Percentiles rank a stretch among this genome's conserved stretches.
Evolutionary conservation across 2,888 invertebrate species (phyloP).

Genomic region (Mayetiola destructor): DNA sequence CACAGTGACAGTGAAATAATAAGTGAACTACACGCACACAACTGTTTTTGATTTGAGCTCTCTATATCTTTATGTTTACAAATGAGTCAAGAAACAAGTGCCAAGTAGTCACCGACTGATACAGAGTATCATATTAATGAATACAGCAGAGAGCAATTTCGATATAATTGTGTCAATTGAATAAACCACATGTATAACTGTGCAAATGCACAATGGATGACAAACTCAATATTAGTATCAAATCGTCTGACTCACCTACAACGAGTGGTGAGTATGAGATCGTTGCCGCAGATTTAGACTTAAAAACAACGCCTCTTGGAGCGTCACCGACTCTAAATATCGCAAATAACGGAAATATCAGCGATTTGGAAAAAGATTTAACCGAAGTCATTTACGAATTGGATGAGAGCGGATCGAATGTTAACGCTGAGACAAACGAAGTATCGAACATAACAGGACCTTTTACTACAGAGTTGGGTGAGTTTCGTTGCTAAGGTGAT

Average conservation of each 20-base stretch:
- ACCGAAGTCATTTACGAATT: slow-evolving; percentile 39
- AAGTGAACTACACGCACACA: too few species aligned
- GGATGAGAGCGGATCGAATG: slow-evolving; percentile 21
- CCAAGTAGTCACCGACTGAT: too few species aligned
- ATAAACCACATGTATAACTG: background rate
- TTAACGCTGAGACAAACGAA: background rate
- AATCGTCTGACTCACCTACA: slow-evolving; percentile 51
- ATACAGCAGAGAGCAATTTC: too few species aligned
- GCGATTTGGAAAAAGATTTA: slow-evolving; percentile 46
- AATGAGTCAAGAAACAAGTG: too few species aligned
- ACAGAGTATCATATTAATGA: too few species aligned
- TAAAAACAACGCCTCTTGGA: slow-evolving; percentile 13
- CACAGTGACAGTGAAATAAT: too few species aligned
- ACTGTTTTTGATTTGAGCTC: background rate
- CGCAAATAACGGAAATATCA: slow-evolving; percentile 47
- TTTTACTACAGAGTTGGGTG: too few species aligned
- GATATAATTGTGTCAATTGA: background rate
- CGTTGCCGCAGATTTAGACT: slow-evolving; percentile 37
- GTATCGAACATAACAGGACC: background rate
- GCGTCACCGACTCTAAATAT: slow-evolving; percentile 45
- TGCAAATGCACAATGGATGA: slow-evolving; percentile 37
- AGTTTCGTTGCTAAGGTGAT: too few species aligned
- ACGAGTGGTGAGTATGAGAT: slow-evolving; percentile 57
- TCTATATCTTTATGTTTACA: too few species aligned
- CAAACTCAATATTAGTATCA: slow-evolving; percentile 48